phyloP scores from a whole-genome alignment of 1,140 invertebrate species.

The Diorhabda carinulata region DNA sequence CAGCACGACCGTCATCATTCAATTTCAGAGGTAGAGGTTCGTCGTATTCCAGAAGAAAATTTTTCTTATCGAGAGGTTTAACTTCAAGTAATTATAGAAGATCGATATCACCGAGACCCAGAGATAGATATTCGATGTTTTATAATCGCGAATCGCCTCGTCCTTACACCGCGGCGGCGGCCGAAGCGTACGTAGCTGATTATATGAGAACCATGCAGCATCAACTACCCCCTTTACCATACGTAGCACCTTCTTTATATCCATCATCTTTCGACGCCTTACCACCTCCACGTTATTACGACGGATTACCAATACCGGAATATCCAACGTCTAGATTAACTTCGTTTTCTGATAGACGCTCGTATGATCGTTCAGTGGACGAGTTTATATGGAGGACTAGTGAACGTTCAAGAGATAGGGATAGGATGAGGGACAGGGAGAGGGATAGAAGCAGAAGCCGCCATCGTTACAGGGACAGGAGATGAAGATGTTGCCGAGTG shows the following conservation, averaged over 20 bases:
- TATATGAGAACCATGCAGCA: constrained; percentile 80
- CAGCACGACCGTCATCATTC: constrained; percentile 43
- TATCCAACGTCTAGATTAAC: constrained; percentile 51
- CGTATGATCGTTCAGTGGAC: constrained; percentile 85
- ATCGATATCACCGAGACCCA: constrained; percentile 53
- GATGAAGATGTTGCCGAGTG: constrained; percentile 8
- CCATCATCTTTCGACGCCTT: constrained; percentile 64
- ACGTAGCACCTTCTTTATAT: constrained; percentile 59
- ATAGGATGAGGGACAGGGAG: constrained; percentile 43
- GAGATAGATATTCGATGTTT: constrained; percentile 42
- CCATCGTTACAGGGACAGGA: constrained; percentile 22
- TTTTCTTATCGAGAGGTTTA: constrained; percentile 51
- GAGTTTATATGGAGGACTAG: constrained; percentile 83
- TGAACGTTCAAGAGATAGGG: constrained; percentile 58
- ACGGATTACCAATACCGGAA: constrained; percentile 64
- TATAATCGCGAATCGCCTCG: constrained; percentile 47
- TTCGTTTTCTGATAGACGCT: constrained; percentile 67
- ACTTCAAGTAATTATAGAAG: constrained; percentile 51
- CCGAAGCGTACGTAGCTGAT: constrained; percentile 71
- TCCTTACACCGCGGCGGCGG: constrained; percentile 57
- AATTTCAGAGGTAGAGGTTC: constrained; percentile 49
- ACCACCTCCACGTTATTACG: constrained; percentile 75
- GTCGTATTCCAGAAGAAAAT: constrained; percentile 51
- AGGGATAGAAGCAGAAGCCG: constrained; percentile 12
- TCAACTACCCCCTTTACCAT: constrained; percentile 69